A percentile compares a stretch with the other conserved stretches of the same genome.
These are phyloP conservation scores for Orussus abietinus DNA, from an alignment of 1,140 invertebrate species.

Conservation along the genomic window DNA sequence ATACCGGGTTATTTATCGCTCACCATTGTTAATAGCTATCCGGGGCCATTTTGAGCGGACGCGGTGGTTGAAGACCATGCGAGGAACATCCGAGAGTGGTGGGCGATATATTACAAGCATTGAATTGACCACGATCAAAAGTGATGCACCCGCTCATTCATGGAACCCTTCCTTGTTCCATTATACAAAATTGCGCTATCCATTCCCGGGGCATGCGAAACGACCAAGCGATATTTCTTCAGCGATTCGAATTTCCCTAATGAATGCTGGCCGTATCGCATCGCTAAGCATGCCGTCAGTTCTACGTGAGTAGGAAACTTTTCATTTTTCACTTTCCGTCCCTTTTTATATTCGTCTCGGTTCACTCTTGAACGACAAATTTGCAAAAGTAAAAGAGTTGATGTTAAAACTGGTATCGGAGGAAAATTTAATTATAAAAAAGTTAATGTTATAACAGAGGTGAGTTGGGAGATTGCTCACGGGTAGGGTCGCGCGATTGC, in stretches of 20 bases:
- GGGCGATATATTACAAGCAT: conserved; percentile 19
- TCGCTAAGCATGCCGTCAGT: background rate
- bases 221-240: conserved; percentile 13
- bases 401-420: too few species aligned
- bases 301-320: too few species aligned
- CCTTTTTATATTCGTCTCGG: background rate
- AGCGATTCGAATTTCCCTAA: conserved; percentile 10
- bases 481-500: too few species aligned
- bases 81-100: too few species aligned
- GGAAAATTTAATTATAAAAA: too few species aligned
- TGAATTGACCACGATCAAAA: conserved; percentile 4
- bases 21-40: too few species aligned
- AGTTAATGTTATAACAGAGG: too few species aligned
- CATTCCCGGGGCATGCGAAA: conserved; percentile 7
- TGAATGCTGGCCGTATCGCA: background rate
- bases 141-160: conserved; percentile 10
- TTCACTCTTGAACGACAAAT: too few species aligned
- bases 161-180: conserved; percentile 14
- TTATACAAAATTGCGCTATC: conserved; percentile 23
- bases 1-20: too few species aligned
- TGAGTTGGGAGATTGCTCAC: too few species aligned
- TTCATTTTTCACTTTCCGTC: background rate
- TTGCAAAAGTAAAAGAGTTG: too few species aligned
- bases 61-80: too few species aligned
- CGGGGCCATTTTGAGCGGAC: conserved; percentile 13